Percentiles rank a stretch among this genome's conserved stretches.
phyloP scores from a whole-genome alignment of 2,888 invertebrate genomes.

The Lasioglossum vierecki region DNA sequence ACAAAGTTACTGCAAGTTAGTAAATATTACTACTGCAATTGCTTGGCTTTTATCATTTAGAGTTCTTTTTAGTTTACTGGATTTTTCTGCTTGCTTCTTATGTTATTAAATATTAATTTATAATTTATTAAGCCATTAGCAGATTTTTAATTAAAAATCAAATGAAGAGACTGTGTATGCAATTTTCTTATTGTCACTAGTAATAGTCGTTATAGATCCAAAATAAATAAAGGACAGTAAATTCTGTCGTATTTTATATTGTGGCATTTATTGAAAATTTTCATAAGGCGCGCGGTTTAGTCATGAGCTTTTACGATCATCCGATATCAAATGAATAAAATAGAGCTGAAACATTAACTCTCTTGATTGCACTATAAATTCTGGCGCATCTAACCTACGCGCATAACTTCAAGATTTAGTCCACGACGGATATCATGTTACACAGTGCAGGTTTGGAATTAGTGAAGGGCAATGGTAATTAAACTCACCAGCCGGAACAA shows the following conservation, averaged over 20 bases:
- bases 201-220: no score
- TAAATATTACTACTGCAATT: neutral
- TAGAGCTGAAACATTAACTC: neutral
- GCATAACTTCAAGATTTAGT: neutral
- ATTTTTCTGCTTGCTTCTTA: neutral
- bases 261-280: no score
- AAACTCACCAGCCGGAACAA: neutral
- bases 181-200: no score
- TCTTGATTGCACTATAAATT: slow-evolving; percentile 3
- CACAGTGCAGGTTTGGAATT: neutral
- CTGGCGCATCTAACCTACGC: neutral
- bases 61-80: neutral
- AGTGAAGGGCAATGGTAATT: neutral
- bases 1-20: no score
- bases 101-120: neutral
- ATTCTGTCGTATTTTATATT: no score
- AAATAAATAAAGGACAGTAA: no score
- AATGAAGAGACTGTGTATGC: neutral
- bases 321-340: neutral
- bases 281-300: no score
- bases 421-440: neutral
- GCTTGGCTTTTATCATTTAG: neutral
- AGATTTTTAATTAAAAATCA: no score
- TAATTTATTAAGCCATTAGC: no score
- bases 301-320: neutral